Evolutionary conservation across 2,113 vertebrate species (phyloP), one percentile per base, ranked within the genome.

Genomic region (Puma concolor): DNA sequence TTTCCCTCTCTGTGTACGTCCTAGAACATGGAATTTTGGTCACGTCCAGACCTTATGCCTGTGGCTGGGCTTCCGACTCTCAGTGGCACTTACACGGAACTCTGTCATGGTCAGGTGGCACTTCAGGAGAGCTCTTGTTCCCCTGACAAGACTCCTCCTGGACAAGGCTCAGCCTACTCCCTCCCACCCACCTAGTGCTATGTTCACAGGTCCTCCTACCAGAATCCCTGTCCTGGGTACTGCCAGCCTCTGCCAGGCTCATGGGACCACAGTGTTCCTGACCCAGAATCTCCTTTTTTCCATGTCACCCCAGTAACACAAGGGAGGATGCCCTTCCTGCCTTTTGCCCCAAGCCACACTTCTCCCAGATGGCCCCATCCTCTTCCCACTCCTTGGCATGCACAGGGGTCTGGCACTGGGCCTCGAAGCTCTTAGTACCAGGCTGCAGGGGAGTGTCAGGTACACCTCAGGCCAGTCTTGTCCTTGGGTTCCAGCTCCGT

Each of bases 81-180:
- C 31, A 15, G 36, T 3, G 0, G 14, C 19, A 16, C 25, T n/a
- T 41, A 25, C 31, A 4, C 13, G 25, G 64, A 72, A 1, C 13
- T n/a, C 50, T n/a, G 23, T 36, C 23, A 3, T 17, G 8, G 87
- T 33, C 10, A 16, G 31, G 8, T 3, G 11, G 8, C 12, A 27
- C 38, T 57, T 57, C 50, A 36, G 41, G 63, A 25, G 5, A 52
- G 15, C 57, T 8, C 57, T 60, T 21, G 57, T 7, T 60, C 57
- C 57, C 21, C 57, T 60, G 57, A 2, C 11, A 2, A 1, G 9
- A 19, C 29, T 63, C 31, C 44, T 54, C n/a, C 16, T 71, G 1
- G 0, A 25, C 12, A 16, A 11, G 54, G 23, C 14, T 16, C 10
- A 11, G 0, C 52, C 15, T 16, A 2, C 7, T 1, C 13, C 2